phyloP scores from a whole-genome alignment of 1,140 invertebrate species.

The Laupala kohalensis region DNA sequence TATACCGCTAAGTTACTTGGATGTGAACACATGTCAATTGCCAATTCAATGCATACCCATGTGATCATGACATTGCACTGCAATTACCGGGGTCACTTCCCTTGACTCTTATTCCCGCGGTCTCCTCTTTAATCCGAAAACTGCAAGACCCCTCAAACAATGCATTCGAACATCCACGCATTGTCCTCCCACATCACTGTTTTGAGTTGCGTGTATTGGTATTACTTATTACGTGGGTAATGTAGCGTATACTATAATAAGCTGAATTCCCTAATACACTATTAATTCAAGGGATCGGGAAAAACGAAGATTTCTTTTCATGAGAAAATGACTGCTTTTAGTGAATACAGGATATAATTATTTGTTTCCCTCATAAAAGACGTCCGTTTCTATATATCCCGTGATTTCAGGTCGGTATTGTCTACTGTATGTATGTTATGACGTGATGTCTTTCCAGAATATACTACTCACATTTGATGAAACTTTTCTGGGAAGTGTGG shows the following conservation, averaged over 20 bases:
- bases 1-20: no score
- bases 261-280: background rate
- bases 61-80: no score
- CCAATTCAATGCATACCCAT: no score
- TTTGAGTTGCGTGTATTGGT: background rate
- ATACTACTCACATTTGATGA: no score
- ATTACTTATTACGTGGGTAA: background rate
- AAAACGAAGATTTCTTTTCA: background rate
- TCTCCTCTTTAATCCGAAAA: no score
- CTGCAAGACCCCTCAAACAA: no score
- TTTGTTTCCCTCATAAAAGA: background rate
- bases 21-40: no score
- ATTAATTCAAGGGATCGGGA: background rate
- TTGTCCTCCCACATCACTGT: background rate
- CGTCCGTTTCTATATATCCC: background rate
- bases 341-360: background rate
- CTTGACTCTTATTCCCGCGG: no score
- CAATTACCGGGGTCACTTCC: no score
- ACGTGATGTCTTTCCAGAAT: no score
- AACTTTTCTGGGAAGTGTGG: background rate
- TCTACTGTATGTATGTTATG: background rate
- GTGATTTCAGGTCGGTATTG: background rate
- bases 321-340: background rate
- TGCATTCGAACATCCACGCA: background rate
- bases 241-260: background rate